Base-by-base conservation (phyloP, 2,888 invertebrate species). In the Acleris cristana region DNA sequence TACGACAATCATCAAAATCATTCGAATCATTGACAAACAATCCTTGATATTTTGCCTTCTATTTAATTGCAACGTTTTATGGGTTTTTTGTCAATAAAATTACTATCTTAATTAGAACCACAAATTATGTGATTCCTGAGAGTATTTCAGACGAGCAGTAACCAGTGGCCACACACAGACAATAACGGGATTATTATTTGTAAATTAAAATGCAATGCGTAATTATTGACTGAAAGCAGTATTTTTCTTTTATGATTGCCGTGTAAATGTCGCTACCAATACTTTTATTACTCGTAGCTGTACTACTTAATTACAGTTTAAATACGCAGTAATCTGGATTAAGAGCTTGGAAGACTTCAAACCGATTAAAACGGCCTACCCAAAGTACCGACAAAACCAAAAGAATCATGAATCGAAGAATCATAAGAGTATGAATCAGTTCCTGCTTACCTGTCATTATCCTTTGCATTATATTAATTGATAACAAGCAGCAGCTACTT, bases 151-250 rank as follows among this genome's bases (percentile, higher is more conserved):
- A 55, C 60, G 3, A 30, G 51, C n/a, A 56, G 40, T 56, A 26
- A 34, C 52, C n/a, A 44, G 34, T 51, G 60, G 16, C 65, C 65
- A 65, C 65, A 65, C 65, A 44, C 60, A 51, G 16, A 8, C 56
- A 48, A 23, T n/a, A 48, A 44, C 16, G 14, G 53, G 52, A 65
- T 44, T 51, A 21, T 55, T 23, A 34, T 54, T 21, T 49, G 23
- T 60, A 48, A 56, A 48, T 26, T 48, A 48, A 58, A 58, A 58
- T n/a, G 40, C 58, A 12, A 55, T 49, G 12, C 30, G 55, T 55
- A 60, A 65, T 65, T 65, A 65, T 65, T 30, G 34, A 30, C 23
- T 21, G 51, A 56, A 61, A 60, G 55, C 19, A 65, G 30, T 44
- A 44, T 55, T 55, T 65, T 55, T n/a, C 10, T 51, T 45, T 56